Evolutionary conservation across 2,888 invertebrate species (phyloP).

Genomic region (Apamea crenata): DNA sequence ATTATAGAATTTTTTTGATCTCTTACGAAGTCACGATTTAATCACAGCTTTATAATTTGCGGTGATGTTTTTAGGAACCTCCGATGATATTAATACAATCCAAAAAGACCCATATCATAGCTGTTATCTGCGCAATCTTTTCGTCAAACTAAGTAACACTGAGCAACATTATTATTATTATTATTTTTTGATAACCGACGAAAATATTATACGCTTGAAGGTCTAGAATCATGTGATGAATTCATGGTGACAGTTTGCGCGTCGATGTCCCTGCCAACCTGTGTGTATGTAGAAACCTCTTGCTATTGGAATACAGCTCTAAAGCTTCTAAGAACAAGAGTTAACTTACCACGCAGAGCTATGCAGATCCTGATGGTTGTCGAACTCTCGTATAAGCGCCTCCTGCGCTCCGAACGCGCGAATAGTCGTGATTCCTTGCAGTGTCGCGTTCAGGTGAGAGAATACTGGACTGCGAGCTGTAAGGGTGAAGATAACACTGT

Average conservation of each 20-base stretch:
- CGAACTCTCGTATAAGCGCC: constrained; percentile 94
- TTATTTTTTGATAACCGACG: no score
- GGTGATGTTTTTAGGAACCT: neutral
- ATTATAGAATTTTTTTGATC: neutral
- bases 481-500: constrained; percentile 50
- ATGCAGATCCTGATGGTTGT: constrained; percentile 95
- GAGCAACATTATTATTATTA: neutral
- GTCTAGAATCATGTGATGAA: neutral
- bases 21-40: neutral
- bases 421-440: constrained; percentile 97
- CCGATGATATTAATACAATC: neutral
- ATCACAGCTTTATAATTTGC: neutral
- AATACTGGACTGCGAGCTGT: constrained; percentile 98
- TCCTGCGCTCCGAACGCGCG: constrained; percentile 96
- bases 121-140: neutral
- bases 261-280: neutral
- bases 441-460: constrained; percentile 96
- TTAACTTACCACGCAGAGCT: constrained; percentile 94
- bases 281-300: neutral
- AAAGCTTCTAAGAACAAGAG: neutral
- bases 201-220: neutral
- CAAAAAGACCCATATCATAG: neutral
- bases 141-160: neutral
- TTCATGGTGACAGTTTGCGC: neutral
- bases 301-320: neutral